These are phyloP conservation scores for Acanthosepion pharaonis DNA, from an alignment of 2,888 invertebrate genomes.

Conservation along the genomic window DNA sequence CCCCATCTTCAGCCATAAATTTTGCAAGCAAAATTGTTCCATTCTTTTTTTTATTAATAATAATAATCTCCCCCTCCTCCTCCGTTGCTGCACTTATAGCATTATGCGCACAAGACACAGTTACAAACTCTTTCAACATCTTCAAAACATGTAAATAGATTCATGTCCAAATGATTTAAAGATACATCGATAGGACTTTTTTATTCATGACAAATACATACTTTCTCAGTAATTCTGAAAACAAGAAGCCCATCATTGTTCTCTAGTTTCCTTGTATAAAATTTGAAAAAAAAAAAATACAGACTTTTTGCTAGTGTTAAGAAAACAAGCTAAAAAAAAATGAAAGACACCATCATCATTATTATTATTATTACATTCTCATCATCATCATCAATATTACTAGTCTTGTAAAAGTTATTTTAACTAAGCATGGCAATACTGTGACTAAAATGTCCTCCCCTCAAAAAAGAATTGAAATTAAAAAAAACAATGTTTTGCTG, in stretches of 20 bases:
- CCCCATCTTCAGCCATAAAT: neutral
- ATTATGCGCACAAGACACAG: conserved; percentile 33
- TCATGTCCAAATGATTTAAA: neutral
- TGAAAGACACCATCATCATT: neutral
- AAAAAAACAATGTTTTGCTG: neutral
- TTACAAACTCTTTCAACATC: conserved; percentile 33
- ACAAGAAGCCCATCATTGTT: neutral
- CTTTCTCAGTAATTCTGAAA: conserved; percentile 6
- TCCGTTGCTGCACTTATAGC: conserved; percentile 12
- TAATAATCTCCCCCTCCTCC: neutral
- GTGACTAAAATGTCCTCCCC: neutral
- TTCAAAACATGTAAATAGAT: conserved; percentile 33
- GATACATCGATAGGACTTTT: conserved; percentile 4
- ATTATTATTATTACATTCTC: neutral
- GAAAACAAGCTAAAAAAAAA: neutral
- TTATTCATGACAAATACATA: neutral
- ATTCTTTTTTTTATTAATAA: conserved; percentile 24
- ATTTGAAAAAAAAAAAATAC: neutral
- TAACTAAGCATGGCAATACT: conserved; percentile 5
- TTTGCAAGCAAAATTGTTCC: neutral
- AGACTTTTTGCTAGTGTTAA: neutral
- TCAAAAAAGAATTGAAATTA: neutral
- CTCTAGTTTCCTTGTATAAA: neutral
- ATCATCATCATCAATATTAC: neutral
- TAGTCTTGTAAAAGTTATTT: neutral